phyloP scores from a whole-genome alignment of 2,797 vertebrate species.

The Yasuhikotakia modesta region DNA sequence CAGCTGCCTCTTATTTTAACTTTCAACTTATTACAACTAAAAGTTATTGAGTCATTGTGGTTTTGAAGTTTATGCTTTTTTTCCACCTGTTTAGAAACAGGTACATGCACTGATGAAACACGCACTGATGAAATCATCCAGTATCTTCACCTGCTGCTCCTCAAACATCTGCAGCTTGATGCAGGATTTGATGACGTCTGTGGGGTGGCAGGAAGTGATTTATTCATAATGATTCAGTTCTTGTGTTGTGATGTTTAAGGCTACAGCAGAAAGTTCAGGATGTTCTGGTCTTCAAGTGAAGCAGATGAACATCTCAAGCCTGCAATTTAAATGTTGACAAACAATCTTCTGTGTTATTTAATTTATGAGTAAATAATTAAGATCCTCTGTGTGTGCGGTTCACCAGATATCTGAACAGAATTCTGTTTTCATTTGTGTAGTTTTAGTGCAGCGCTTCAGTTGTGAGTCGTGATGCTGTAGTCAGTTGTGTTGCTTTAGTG shows the following conservation, averaged over 20 bases:
- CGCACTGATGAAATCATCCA: conserved; percentile 12
- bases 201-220: conserved; percentile 27
- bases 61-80: conserved; percentile 24
- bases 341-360: conserved; percentile 79
- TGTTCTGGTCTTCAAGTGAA: conserved; percentile 45
- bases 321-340: conserved; percentile 55
- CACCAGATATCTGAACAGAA: conserved; percentile 69
- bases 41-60: conserved; percentile 36
- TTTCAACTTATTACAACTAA: no score
- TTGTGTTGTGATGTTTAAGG: conserved; percentile 43
- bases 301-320: conserved; percentile 39
- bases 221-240: conserved; percentile 12
- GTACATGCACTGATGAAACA: no score
- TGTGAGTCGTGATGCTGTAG: conserved; percentile 74
- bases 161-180: neutral
- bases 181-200: neutral
- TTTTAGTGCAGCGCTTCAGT: conserved; percentile 65
- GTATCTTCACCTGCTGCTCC: conserved; percentile 10
- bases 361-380: conserved; percentile 77
- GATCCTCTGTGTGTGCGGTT: conserved; percentile 77
- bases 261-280: conserved; percentile 69
- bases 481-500: conserved; percentile 82
- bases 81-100: neutral
- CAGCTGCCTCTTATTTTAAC: neutral
- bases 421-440: conserved; percentile 71